Evolutionary conservation across 1,140 invertebrate genomes (phyloP).

Genomic region (Octopus sinensis): DNA sequence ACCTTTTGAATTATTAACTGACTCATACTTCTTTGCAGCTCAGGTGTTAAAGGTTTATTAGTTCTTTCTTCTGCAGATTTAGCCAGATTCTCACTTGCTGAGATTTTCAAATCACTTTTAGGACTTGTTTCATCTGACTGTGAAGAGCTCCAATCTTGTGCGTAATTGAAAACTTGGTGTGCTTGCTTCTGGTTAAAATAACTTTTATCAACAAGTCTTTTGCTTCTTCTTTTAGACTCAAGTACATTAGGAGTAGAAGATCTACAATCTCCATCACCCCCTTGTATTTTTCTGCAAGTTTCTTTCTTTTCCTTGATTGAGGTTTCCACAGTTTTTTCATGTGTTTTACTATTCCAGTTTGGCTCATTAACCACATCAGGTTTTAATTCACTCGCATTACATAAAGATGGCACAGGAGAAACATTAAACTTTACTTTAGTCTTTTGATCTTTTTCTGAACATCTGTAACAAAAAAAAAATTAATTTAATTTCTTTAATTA

Average conservation of each 20-base stretch:
- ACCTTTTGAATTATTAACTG: constrained; percentile 21
- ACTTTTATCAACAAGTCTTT: constrained; percentile 14
- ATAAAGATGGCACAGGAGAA: background rate
- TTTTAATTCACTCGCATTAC: too few species aligned
- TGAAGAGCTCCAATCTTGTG: background rate
- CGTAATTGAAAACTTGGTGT: background rate
- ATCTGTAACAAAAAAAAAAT: background rate
- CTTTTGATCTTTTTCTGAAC: background rate
- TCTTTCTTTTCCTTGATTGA: too few species aligned
- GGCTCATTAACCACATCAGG: too few species aligned
- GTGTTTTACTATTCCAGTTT: too few species aligned
- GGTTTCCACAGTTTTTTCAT: too few species aligned
- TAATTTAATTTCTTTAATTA: too few species aligned
- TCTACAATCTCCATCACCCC: background rate
- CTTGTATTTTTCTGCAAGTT: background rate
- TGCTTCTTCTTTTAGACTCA: background rate
- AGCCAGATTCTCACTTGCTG: background rate
- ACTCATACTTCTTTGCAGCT: constrained; percentile 26
- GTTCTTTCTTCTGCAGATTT: background rate
- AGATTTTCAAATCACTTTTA: background rate
- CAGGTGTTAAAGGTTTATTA: constrained; percentile 25
- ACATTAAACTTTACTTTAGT: background rate
- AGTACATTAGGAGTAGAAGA: background rate
- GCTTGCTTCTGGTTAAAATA: background rate
- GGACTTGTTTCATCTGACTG: background rate